Conservation (phyloP, 2,888 invertebrate species). For the Phyllotreta striolata region DNA sequence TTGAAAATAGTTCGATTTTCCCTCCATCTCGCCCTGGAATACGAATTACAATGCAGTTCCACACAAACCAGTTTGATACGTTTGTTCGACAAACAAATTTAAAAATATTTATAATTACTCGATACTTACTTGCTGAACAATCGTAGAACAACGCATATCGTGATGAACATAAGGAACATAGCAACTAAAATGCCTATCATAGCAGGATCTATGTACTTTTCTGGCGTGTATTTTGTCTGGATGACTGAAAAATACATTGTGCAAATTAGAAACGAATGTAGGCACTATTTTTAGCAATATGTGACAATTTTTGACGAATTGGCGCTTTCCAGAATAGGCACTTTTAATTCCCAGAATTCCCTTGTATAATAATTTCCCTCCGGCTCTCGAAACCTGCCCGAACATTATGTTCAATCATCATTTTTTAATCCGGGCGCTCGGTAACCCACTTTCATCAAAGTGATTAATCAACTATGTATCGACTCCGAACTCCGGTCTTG, state of each 20-base stretch:
- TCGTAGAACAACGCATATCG: conserved; percentile 90
- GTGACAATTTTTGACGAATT: no score
- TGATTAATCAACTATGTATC: conserved; percentile 3
- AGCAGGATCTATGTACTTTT: conserved; percentile 82
- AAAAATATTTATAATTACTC: neutral
- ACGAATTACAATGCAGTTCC: neutral
- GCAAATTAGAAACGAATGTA: no score
- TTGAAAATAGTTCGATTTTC: conserved; percentile 94
- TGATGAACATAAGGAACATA: conserved; percentile 93
- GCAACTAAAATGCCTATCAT: conserved; percentile 91
- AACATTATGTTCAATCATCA: no score
- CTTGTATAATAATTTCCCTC: no score
- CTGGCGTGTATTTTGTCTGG: conserved; percentile 69
- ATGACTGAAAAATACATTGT: conserved; percentile 60
- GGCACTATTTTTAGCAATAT: no score
- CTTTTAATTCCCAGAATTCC: no score
- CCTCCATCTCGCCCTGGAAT: conserved; percentile 83
- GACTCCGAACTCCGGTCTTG: conserved; percentile 1
- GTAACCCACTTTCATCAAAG: neutral
- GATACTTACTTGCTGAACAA: conserved; percentile 86
- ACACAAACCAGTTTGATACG: no score
- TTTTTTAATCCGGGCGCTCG: no score
- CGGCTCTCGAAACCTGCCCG: no score
- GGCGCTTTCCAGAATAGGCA: no score
- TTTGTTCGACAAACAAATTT: neutral